Conservation (phyloP, 2,113 vertebrate species). For the Forbesichthys agassizii region DNA sequence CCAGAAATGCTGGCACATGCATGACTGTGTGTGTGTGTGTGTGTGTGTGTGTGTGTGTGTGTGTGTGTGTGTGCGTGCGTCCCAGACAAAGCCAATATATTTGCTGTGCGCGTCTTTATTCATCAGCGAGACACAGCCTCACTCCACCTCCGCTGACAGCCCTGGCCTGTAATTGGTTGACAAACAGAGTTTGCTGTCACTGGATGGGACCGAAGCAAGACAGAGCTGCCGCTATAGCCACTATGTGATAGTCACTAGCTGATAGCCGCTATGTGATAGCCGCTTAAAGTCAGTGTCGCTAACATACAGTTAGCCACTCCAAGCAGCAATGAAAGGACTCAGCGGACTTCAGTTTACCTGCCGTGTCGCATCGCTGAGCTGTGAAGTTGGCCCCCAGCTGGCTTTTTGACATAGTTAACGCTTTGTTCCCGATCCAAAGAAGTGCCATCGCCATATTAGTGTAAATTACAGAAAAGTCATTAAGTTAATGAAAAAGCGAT, state of each 20-base stretch:
- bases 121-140: slow-evolving; percentile 47
- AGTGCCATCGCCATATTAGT: slow-evolving; percentile 44
- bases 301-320: slow-evolving; percentile 1
- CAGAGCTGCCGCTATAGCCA: background rate
- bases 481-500: slow-evolving; percentile 45
- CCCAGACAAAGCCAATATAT: slow-evolving; percentile 60
- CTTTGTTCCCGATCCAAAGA: slow-evolving; percentile 52
- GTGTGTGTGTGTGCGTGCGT: slow-evolving; percentile 18
- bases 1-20: slow-evolving; percentile 14
- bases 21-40: slow-evolving; percentile 21
- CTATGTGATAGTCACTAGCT: background rate
- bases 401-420: slow-evolving; percentile 20
- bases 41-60: slow-evolving; percentile 17
- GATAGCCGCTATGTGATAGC: too few species aligned
- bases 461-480: slow-evolving; percentile 39
- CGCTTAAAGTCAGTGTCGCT: background rate
- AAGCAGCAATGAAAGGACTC: background rate
- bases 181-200: slow-evolving; percentile 41
- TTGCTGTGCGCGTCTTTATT: slow-evolving; percentile 45
- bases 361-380: slow-evolving; percentile 2
- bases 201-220: slow-evolving; percentile 17
- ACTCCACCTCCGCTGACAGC: slow-evolving; percentile 52
- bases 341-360: slow-evolving; percentile 5
- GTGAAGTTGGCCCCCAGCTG: slow-evolving; percentile 22
- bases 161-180: slow-evolving; percentile 46